Conservation (phyloP, 2,888 invertebrate genomes). For the Ophion costatus region DNA sequence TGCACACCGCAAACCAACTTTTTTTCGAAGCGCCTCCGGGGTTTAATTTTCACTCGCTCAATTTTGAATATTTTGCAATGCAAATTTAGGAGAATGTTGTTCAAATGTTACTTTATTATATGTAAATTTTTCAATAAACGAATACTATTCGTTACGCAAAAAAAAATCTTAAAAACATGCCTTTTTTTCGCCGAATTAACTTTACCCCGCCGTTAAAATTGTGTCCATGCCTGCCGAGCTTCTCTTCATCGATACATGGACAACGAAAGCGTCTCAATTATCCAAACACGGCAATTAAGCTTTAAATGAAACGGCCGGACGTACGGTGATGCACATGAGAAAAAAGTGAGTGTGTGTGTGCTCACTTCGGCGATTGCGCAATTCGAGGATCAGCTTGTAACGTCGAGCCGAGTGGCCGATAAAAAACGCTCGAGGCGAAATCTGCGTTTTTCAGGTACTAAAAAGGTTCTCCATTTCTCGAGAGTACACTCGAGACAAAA, state of each 20-base stretch:
- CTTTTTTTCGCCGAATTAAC: too few relatives aligned
- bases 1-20: too few relatives aligned
- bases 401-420: neutral
- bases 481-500: conserved; percentile 36
- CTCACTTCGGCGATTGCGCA: neutral
- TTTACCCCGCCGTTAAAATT: too few relatives aligned
- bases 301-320: neutral
- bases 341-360: neutral
- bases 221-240: neutral
- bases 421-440: neutral
- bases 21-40: too few relatives aligned
- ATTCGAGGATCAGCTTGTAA: neutral
- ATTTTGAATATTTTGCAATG: too few relatives aligned
- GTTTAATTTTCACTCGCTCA: too few relatives aligned
- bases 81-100: too few relatives aligned
- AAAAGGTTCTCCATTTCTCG: conserved; percentile 31
- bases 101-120: too few relatives aligned
- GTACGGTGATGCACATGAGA: neutral
- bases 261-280: neutral
- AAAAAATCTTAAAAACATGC: too few relatives aligned
- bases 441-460: neutral
- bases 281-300: neutral
- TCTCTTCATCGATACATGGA: neutral
- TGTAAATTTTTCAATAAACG: too few relatives aligned
- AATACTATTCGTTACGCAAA: too few relatives aligned